phyloP scores from a whole-genome alignment of 2,797 vertebrate genomes.

The Lates japonicus region DNA sequence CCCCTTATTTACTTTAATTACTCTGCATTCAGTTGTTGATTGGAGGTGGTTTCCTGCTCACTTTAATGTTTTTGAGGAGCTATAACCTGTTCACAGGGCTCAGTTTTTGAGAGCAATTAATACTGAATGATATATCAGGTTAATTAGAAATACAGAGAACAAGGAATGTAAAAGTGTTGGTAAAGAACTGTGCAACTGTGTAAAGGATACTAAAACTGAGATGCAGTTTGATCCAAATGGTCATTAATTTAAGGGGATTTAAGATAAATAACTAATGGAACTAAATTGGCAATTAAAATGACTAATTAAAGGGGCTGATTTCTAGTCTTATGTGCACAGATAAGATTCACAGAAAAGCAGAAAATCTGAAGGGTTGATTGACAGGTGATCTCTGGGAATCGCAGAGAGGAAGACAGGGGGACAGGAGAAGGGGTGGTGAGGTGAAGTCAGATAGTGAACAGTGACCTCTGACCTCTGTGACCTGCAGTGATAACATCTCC shows the following conservation, averaged over 20 bases:
- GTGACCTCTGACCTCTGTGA: constrained; percentile 61
- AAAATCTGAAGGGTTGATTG: background rate
- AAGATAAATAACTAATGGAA: too few relatives aligned
- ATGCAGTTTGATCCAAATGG: background rate
- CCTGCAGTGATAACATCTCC: constrained; percentile 67
- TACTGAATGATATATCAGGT: too few relatives aligned
- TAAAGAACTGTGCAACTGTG: background rate
- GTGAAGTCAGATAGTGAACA: constrained; percentile 19
- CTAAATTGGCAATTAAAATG: too few relatives aligned
- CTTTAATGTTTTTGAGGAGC: background rate
- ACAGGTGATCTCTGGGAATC: background rate
- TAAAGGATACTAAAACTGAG: too few relatives aligned
- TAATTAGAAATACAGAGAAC: background rate
- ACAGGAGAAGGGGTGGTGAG: background rate
- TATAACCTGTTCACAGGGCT: background rate
- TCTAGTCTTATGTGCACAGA: background rate
- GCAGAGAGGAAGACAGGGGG: background rate
- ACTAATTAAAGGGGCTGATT: background rate
- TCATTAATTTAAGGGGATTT: too few relatives aligned
- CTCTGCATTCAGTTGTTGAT: background rate
- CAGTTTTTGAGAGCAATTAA: background rate
- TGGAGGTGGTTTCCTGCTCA: background rate
- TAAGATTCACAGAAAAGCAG: too few relatives aligned
- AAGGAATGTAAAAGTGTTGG: background rate
- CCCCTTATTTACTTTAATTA: background rate